Evolutionary conservation across 37 sponge, comb jelly and placozoan genomes (phyloP).

Genomic region (Haliclona indistincta): DNA sequence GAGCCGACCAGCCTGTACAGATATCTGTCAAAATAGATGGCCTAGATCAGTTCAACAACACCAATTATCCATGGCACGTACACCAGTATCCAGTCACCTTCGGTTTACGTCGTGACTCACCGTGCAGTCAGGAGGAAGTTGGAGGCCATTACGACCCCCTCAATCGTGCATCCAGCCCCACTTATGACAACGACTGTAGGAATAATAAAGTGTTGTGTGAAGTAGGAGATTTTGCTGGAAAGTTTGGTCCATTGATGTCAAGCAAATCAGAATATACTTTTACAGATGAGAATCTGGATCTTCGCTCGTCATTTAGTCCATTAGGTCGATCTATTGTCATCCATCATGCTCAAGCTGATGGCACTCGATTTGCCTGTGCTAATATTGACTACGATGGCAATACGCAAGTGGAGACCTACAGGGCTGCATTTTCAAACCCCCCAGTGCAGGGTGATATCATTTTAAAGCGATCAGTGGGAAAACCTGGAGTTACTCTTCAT

Average conservation of each 20-base stretch:
- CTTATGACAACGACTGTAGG: not conserved
- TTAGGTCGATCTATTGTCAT: slow-evolving; percentile 68
- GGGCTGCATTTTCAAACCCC: slow-evolving; percentile 14
- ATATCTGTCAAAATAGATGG: slow-evolving; percentile 44
- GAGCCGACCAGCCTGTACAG: slow-evolving; percentile 14
- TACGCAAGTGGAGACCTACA: not conserved
- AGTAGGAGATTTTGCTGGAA: slow-evolving; percentile 34
- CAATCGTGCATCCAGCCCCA: not conserved
- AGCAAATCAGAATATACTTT: slow-evolving; percentile 26
- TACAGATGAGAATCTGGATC: slow-evolving; percentile 12
- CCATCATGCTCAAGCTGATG: slow-evolving; percentile 6
- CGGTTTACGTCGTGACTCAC: slow-evolving; percentile 16
- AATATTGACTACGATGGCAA: slow-evolving; percentile 52
- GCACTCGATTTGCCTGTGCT: slow-evolving; percentile 35
- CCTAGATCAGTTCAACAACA: slow-evolving; percentile 20
- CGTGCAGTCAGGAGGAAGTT: slow-evolving; percentile 31
- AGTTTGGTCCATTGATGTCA: slow-evolving; percentile 1
- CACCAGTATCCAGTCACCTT: slow-evolving; percentile 39
- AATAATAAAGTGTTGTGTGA: slow-evolving; percentile 17
- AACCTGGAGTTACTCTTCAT: slow-evolving; percentile 29
- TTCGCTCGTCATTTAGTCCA: slow-evolving; percentile 34
- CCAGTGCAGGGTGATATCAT: slow-evolving; percentile 56
- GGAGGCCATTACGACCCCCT: slow-evolving; percentile 42
- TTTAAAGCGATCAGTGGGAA: slow-evolving; percentile 1
- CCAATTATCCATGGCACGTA: slow-evolving; percentile 33